A percentile compares a stretch with the other conserved stretches of the same genome.
These are phyloP conservation scores for Heliopora coerulea DNA, from an alignment of 92 coral and sea anemone species.

Conservation along the genomic window DNA sequence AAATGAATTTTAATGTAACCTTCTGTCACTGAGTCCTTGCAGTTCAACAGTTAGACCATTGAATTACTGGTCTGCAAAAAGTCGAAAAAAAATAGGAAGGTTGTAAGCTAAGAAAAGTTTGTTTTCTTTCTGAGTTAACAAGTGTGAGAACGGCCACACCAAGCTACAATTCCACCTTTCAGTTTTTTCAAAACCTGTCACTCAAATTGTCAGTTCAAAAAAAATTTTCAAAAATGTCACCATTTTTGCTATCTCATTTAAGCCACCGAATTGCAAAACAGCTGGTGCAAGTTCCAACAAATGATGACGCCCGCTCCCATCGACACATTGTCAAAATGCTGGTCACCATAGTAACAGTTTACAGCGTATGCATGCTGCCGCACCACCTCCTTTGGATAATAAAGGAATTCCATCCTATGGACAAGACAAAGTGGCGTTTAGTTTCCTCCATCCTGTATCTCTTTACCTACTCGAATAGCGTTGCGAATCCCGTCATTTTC, in stretches of 20 bases:
- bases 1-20: too few species aligned
- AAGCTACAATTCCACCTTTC: too few species aligned
- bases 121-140: too few species aligned
- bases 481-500: slow-evolving; percentile 75
- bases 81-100: too few species aligned
- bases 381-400: slow-evolving; percentile 29
- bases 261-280: slow-evolving; percentile 28
- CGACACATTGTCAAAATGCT: slow-evolving; percentile 36
- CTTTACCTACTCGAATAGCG: slow-evolving; percentile 71
- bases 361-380: slow-evolving; percentile 40
- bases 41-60: too few species aligned
- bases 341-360: slow-evolving; percentile 47
- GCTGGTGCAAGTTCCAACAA: slow-evolving; percentile 15
- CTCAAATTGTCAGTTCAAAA: too few species aligned
- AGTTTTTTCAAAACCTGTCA: too few species aligned
- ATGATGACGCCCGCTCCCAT: slow-evolving; percentile 34
- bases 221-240: too few species aligned
- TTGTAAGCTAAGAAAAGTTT: too few species aligned
- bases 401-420: neutral
- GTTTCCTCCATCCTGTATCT: slow-evolving; percentile 51
- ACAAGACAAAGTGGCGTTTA: neutral
- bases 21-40: too few species aligned
- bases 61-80: too few species aligned
- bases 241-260: neutral
- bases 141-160: too few species aligned